phyloP scores from a whole-genome alignment of 2,888 invertebrate species.

The Rosalia funebris region DNA sequence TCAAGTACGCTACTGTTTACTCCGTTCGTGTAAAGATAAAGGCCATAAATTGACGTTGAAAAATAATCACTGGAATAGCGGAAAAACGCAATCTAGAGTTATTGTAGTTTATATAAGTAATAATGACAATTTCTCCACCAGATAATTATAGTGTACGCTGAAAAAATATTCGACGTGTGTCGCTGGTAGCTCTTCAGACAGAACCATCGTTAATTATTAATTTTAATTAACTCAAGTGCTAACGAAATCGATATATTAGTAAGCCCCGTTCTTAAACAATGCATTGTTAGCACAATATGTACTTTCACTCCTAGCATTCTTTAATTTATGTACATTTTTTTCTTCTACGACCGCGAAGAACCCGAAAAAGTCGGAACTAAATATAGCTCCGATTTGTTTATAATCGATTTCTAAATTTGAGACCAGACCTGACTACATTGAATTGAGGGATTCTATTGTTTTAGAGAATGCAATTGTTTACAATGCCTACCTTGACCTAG shows the following conservation, averaged over 20 bases:
- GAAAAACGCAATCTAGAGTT: too few species aligned
- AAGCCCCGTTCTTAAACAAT: conserved; percentile 9
- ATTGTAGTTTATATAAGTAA: background rate
- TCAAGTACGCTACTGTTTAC: background rate
- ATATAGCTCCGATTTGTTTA: background rate
- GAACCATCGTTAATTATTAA: conserved; percentile 20
- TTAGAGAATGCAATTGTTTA: conserved; percentile 47
- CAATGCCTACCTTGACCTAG: conserved; percentile 56
- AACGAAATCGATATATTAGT: conserved; percentile 15
- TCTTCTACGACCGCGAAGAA: too few species aligned
- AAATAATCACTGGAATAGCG: too few species aligned
- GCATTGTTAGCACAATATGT: conserved; percentile 9
- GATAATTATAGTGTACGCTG: conserved; percentile 6
- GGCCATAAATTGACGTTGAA: too few species aligned
- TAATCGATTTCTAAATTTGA: conserved; percentile 17
- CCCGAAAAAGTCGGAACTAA: background rate
- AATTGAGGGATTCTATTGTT: conserved; percentile 51
- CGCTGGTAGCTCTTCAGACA: conserved; percentile 1
- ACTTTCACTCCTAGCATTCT: conserved; percentile 16
- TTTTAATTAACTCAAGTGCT: conserved; percentile 21
- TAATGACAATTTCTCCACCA: background rate
- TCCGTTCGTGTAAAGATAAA: too few species aligned
- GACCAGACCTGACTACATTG: conserved; percentile 11
- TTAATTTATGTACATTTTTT: conserved; percentile 18
- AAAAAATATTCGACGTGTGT: background rate